Conservation (phyloP, 2,888 invertebrate genomes). For the Netelia melanura region DNA sequence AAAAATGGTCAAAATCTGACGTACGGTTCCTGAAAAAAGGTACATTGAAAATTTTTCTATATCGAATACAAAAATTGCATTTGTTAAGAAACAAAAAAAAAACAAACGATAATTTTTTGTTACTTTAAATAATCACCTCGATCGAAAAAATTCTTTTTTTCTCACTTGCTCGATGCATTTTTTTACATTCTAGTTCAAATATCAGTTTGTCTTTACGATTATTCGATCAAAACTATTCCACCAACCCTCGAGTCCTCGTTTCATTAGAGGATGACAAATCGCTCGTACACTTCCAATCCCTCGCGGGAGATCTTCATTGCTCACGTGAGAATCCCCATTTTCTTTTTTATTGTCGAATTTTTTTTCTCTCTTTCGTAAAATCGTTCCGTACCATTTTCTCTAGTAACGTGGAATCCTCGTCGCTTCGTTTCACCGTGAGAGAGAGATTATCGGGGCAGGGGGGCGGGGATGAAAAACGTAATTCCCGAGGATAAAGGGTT, state of each 20-base stretch:
- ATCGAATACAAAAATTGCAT: too few relatives aligned
- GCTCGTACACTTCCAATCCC: constrained; percentile 17
- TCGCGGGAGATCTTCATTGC: neutral
- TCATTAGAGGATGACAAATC: constrained; percentile 53
- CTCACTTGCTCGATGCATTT: too few relatives aligned
- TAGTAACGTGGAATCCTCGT: constrained; percentile 7
- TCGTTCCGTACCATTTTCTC: constrained; percentile 7
- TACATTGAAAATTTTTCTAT: too few relatives aligned
- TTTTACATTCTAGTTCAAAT: too few relatives aligned
- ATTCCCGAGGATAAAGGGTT: constrained; percentile 46
- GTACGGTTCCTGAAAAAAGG: too few relatives aligned
- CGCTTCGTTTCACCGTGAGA: neutral
- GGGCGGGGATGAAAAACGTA: constrained; percentile 22
- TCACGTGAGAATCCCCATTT: constrained; percentile 29
- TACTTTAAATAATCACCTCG: too few relatives aligned
- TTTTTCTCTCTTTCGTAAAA: neutral
- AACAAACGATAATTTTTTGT: too few relatives aligned
- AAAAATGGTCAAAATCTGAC: too few relatives aligned
- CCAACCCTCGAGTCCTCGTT: neutral
- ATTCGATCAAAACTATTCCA: too few relatives aligned
- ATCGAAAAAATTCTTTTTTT: too few relatives aligned
- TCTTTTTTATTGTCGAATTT: neutral
- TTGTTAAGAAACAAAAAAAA: too few relatives aligned
- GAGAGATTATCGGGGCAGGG: constrained; percentile 7
- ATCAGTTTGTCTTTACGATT: too few relatives aligned